Conservation (phyloP, 2,888 invertebrate genomes). For the Drosophila hamatofila region DNA sequence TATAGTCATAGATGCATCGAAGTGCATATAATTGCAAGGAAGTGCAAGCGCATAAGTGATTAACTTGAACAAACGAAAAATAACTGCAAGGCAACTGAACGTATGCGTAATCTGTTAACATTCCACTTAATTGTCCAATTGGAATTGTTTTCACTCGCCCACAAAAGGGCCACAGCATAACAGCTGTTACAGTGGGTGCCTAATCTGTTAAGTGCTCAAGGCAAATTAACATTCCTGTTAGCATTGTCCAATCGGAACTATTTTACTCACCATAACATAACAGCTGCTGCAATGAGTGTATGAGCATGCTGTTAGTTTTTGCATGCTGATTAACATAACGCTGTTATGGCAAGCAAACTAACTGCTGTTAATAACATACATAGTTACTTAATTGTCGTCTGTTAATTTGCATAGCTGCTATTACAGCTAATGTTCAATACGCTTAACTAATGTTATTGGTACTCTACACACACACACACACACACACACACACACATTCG, state of each 20-base stretch:
- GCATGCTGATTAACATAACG: neutral
- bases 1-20: neutral
- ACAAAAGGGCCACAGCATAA: too few relatives aligned
- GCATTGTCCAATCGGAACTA: neutral
- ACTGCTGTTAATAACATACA: slow-evolving; percentile 1
- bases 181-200: too few relatives aligned
- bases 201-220: slow-evolving; percentile 1
- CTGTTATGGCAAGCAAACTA: neutral
- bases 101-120: slow-evolving; percentile 22
- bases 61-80: neutral
- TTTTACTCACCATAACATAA: neutral
- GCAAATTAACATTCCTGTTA: neutral
- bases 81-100: neutral
- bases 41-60: slow-evolving; percentile 1
- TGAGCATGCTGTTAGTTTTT: neutral
- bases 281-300: too few relatives aligned
- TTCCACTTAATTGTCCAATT: too few relatives aligned
- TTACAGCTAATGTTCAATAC: slow-evolving; percentile 3
- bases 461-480: neutral
- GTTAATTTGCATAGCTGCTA: neutral
- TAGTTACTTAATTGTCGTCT: neutral
- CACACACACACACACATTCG: slow-evolving; percentile 7
- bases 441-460: neutral
- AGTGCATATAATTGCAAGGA: slow-evolving; percentile 5
- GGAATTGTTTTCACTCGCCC: too few relatives aligned